phyloP scores from a whole-genome alignment of 2,888 invertebrate genomes.

The Hydrotaea diabolus region DNA sequence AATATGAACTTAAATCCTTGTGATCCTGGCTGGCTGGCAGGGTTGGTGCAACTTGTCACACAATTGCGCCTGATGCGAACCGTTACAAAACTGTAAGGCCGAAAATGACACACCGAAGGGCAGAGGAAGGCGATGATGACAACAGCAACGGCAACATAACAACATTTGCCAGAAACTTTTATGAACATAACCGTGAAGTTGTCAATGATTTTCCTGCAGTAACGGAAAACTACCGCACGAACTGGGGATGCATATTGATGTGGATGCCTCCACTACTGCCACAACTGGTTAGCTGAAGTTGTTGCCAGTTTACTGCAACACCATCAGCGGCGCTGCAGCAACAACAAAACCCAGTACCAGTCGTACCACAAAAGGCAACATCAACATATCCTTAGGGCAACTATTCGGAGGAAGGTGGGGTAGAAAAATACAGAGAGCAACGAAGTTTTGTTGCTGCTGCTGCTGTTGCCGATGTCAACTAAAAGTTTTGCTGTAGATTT shows the following conservation, averaged over 20 bases:
- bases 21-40: neutral
- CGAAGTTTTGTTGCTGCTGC: slow-evolving; percentile 2
- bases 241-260: neutral
- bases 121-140: slow-evolving; percentile 13
- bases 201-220: slow-evolving; percentile 54
- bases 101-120: neutral
- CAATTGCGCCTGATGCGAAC: slow-evolving; percentile 44
- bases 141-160: slow-evolving; percentile 41
- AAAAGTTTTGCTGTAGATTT: slow-evolving; percentile 54
- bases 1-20: slow-evolving; percentile 11
- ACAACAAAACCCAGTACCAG: no score
- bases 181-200: slow-evolving; percentile 64
- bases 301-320: neutral
- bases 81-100: slow-evolving; percentile 21
- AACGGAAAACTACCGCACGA: neutral
- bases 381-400: slow-evolving; percentile 23
- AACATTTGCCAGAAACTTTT: slow-evolving; percentile 60
- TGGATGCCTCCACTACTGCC: neutral
- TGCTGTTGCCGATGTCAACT: slow-evolving; percentile 39
- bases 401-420: neutral
- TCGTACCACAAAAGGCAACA: slow-evolving; percentile 30
- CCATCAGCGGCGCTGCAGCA: no score
- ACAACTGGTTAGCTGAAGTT: slow-evolving; percentile 17
- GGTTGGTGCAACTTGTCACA: slow-evolving; percentile 61
- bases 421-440: neutral